Evolutionary conservation across 2,797 vertebrate genomes (phyloP).

Genomic region (Silurus lanzhouensis): DNA sequence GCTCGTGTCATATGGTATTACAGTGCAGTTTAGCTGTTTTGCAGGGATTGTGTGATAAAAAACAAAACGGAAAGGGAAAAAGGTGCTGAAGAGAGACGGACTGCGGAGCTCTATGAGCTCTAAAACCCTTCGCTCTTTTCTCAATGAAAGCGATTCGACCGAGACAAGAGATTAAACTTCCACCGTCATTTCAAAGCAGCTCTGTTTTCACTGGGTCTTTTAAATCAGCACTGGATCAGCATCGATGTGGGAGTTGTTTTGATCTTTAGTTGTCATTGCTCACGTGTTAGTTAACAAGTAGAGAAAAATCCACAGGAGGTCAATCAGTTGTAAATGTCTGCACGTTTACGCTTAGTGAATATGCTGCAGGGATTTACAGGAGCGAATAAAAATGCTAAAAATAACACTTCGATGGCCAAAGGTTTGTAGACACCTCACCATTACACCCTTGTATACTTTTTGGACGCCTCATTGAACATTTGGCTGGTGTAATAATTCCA

Average conservation of each 20-base stretch:
- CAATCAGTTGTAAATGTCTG: background rate
- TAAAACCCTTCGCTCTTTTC: conserved; percentile 41
- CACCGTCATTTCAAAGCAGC: conserved; percentile 40
- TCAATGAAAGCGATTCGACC: conserved; percentile 44
- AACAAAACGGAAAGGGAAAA: conserved; percentile 3
- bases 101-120: conserved; percentile 36
- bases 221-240: conserved; percentile 41
- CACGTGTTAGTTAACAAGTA: conserved; percentile 1
- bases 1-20: background rate
- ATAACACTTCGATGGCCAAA: background rate
- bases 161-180: conserved; percentile 41
- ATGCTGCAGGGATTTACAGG: background rate
- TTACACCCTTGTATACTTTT: background rate
- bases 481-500: background rate
- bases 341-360: background rate
- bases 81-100: conserved; percentile 44
- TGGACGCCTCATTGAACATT: background rate
- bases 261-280: conserved; percentile 11
- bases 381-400: background rate
- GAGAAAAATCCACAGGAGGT: background rate
- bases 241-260: conserved; percentile 15
- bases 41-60: too few relatives aligned
- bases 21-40: background rate
- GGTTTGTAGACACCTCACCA: background rate
- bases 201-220: conserved; percentile 29